A percentile compares a stretch with the other conserved stretches of the same genome.
Conservation (phyloP, 2,888 invertebrate species). For the Agriopis marginaria region DNA sequence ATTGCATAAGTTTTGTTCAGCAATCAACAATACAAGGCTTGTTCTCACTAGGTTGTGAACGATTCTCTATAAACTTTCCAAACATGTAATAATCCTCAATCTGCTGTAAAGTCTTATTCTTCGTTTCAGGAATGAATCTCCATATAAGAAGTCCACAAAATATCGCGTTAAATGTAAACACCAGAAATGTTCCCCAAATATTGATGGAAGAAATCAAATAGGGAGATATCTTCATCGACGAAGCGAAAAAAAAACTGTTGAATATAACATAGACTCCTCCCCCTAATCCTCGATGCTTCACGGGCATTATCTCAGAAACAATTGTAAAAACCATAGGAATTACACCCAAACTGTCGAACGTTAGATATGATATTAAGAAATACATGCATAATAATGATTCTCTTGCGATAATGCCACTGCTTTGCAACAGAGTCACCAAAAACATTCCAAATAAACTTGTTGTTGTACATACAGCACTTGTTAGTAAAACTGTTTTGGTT, state of each 20-base stretch:
- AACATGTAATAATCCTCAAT: slow-evolving; percentile 40
- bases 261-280: slow-evolving; percentile 34
- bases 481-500: slow-evolving; percentile 1
- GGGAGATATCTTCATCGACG: slow-evolving; percentile 37
- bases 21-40: not conserved
- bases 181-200: slow-evolving; percentile 39
- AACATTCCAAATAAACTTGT: slow-evolving; percentile 2
- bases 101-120: slow-evolving; percentile 38
- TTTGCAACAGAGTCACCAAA: slow-evolving; percentile 19
- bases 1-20: too few species aligned
- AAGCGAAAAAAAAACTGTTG: slow-evolving; percentile 25
- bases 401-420: slow-evolving; percentile 15
- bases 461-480: slow-evolving; percentile 2
- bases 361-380: slow-evolving; percentile 30
- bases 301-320: slow-evolving; percentile 42
- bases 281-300: slow-evolving; percentile 41
- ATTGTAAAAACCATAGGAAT: slow-evolving; percentile 21
- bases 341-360: slow-evolving; percentile 29
- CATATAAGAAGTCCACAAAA: slow-evolving; percentile 34
- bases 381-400: slow-evolving; percentile 34
- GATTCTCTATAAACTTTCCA: slow-evolving; percentile 18
- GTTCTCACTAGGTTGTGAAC: not conserved
- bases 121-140: slow-evolving; percentile 42
- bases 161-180: slow-evolving; percentile 29
- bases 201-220: slow-evolving; percentile 36